phyloP scores from a whole-genome alignment of 2,113 vertebrate genomes.

The Typhlomys cinereus region DNA sequence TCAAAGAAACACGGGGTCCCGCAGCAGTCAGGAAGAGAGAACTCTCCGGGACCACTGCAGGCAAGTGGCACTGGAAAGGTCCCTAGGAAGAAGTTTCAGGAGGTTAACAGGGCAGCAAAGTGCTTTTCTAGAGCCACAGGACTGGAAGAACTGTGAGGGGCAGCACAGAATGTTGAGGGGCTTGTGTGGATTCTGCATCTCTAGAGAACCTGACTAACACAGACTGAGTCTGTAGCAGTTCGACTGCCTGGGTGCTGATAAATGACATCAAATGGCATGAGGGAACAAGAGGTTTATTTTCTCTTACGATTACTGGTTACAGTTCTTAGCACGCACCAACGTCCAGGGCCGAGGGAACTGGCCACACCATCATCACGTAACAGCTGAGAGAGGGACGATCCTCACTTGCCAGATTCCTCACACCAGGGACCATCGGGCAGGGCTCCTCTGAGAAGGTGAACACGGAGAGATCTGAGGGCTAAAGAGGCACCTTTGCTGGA shows the following conservation, averaged over 20 bases:
- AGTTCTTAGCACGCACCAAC: no score
- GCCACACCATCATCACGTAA: no score
- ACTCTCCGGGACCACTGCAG: neutral
- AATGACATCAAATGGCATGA: no score
- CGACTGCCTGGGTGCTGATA: no score
- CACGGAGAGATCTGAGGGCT: neutral
- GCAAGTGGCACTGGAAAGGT: neutral
- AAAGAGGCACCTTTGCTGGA: neutral
- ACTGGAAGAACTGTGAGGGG: neutral
- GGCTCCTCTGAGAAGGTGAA: neutral
- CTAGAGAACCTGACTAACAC: no score
- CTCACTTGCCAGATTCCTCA: neutral
- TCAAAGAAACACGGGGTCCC: neutral
- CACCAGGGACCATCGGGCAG: neutral
- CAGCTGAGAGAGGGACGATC: no score
- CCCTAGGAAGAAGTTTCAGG: neutral
- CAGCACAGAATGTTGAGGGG: neutral
- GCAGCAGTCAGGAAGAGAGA: neutral
- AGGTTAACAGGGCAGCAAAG: neutral
- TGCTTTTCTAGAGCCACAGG: neutral
- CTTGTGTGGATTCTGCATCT: no score
- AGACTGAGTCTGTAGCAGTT: no score
- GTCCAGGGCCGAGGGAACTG: no score
- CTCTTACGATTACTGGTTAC: no score
- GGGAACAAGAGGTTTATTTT: no score